Evolutionary conservation across 2,797 vertebrate species (phyloP).

Genomic region (Darevskia mixta): DNA sequence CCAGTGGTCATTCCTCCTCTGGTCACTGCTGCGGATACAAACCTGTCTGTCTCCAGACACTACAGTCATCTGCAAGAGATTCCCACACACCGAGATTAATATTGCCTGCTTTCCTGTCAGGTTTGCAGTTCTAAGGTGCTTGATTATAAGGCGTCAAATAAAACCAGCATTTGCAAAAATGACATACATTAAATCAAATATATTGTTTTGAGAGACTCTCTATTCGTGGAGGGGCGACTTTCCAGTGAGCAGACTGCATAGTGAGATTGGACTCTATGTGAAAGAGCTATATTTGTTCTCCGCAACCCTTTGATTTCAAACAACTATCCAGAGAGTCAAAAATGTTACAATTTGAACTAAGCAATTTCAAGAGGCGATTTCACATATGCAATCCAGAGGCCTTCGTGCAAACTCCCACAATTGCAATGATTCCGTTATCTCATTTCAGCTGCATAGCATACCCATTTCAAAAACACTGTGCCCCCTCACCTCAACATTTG

Average conservation of each 20-base stretch:
- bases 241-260: slow-evolving; percentile 7
- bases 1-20: too few relatives aligned
- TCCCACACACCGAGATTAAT: too few relatives aligned
- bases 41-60: too few relatives aligned
- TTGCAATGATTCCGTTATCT: slow-evolving; percentile 42
- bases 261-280: slow-evolving; percentile 24
- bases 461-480: neutral
- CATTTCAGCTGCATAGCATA: slow-evolving; percentile 62
- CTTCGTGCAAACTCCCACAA: slow-evolving; percentile 27
- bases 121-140: slow-evolving; percentile 15
- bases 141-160: slow-evolving; percentile 40
- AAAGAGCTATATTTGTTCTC: slow-evolving; percentile 50
- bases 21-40: too few relatives aligned
- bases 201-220: slow-evolving; percentile 45
- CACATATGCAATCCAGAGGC: slow-evolving; percentile 39
- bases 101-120: too few relatives aligned
- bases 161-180: slow-evolving; percentile 34
- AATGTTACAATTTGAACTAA: slow-evolving; percentile 33
- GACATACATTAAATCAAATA: slow-evolving; percentile 23
- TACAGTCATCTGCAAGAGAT: too few relatives aligned
- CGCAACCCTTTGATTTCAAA: slow-evolving; percentile 40
- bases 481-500: slow-evolving; percentile 17
- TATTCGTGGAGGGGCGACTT: neutral
- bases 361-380: slow-evolving; percentile 33
- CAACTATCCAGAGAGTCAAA: slow-evolving; percentile 43